Evolutionary conservation across 1,140 invertebrate species (phyloP).

Genomic region (Halesus radiatus): DNA sequence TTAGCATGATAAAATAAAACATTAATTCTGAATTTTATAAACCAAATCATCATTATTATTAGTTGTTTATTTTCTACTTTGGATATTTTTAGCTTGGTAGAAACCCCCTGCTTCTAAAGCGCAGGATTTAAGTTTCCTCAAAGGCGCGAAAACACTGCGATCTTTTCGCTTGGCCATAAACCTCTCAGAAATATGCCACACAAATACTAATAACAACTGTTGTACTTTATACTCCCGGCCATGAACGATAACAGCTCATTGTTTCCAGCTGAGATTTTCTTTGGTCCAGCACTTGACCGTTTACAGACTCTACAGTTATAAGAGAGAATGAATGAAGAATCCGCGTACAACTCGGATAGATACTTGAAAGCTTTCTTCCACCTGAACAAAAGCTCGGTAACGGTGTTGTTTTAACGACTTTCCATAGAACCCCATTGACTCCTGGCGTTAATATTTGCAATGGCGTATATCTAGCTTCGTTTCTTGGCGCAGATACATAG

Average conservation of each 20-base stretch:
- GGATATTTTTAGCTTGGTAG: too few species aligned
- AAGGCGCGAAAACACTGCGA: too few species aligned
- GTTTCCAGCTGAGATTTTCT: neutral
- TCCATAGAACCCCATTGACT: constrained; percentile 27
- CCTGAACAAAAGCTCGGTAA: constrained; percentile 32
- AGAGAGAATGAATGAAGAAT: neutral
- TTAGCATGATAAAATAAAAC: too few species aligned
- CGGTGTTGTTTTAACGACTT: constrained; percentile 41
- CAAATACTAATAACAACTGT: neutral
- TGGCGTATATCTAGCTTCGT: constrained; percentile 3
- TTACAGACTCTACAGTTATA: neutral
- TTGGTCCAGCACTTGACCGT: neutral
- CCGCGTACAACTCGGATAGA: neutral
- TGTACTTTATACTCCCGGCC: neutral
- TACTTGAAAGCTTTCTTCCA: constrained; percentile 6
- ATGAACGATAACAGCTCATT: neutral
- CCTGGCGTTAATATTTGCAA: neutral
- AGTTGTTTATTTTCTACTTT: too few species aligned
- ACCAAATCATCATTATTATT: too few species aligned
- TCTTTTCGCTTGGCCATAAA: too few species aligned
- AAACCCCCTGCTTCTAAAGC: too few species aligned
- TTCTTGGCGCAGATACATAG: neutral
- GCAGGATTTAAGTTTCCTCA: too few species aligned
- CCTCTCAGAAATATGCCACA: neutral
- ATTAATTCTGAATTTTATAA: too few species aligned